Evolutionary conservation across 1,140 invertebrate genomes (phyloP), one percentile per base, ranked within the genome.

Genomic region (Bombyx mandarina): DNA sequence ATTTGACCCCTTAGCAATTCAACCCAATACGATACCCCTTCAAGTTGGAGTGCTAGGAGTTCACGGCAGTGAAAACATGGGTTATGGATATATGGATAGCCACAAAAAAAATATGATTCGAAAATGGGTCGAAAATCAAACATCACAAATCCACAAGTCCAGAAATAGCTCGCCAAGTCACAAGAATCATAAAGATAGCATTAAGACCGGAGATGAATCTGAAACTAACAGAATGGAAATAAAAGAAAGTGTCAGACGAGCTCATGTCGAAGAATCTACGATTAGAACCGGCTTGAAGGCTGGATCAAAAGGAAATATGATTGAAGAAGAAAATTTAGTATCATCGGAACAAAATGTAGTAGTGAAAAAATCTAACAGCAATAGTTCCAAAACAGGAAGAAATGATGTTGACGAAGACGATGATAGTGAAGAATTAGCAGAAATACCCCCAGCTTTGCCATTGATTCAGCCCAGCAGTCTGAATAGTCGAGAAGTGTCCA

Each of bases 61-160:
- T 53, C 79, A 86, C 72, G 67, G 79, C 64, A 65, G 66, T 62
- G 82, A 88, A 73, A 88, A 67, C 64, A 71, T 83, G 45, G 91
- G 92, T 0, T 96, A 96, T 70, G 95, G 95, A 3, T 96, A 95
- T 69, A 96, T 97, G 95, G 95, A 97, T 73, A 94, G 90, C 67
- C 94, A 96, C 65, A 97, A 97, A 72, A 96, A 96, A 74, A 94
- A 92, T 61, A 97, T 98, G 96, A 97, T 98, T 43, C 90, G 95
- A 48, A 94, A 96, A 79, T 98, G 96, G 96, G 95, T 97, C 0
- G 96, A 97, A 86, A 96, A 96, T 75, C 96, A 97, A 88, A 94
- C 93, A 1, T 91, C 92, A 7, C 94, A 95, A 83, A 93, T 95
- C 54, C 92, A 88, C 72, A 89, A 78, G 86, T 90, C 77, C 0